Conservation (phyloP, 2,888 invertebrate species). For the Hyppa rectilinea region DNA sequence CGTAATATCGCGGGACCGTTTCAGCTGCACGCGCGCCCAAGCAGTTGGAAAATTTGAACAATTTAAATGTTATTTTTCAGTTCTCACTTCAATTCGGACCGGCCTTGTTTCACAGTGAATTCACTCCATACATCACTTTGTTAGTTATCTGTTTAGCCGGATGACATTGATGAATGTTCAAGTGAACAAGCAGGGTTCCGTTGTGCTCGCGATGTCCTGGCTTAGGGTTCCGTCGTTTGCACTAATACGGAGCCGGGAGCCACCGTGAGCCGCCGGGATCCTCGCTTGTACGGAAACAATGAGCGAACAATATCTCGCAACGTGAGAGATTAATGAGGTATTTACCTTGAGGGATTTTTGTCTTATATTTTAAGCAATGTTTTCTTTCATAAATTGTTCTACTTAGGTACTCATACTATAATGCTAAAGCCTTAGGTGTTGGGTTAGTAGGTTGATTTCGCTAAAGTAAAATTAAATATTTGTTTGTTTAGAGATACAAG, state of each 20-base stretch:
- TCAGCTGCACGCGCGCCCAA: conserved; percentile 32
- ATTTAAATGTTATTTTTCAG: conserved; percentile 66
- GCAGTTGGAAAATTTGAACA: conserved; percentile 49
- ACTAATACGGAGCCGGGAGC: conserved; percentile 70
- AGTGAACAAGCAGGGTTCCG: conserved; percentile 73
- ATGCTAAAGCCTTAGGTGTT: conserved; percentile 20
- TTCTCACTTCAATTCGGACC: conserved; percentile 67
- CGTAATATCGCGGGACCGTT: conserved; percentile 8
- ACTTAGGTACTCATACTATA: conserved; percentile 19
- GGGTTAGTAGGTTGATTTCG: conserved; percentile 5
- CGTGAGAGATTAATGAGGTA: conserved; percentile 66
- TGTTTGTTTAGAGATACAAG: no score
- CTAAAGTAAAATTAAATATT: conserved; percentile 33
- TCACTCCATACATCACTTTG: conserved; percentile 85
- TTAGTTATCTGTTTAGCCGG: conserved; percentile 83
- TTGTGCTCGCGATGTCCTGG: conserved; percentile 63
- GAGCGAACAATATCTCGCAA: conserved; percentile 67
- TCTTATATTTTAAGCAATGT: conserved; percentile 51
- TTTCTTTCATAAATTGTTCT: conserved; percentile 47
- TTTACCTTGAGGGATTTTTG: conserved; percentile 61
- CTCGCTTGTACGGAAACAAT: conserved; percentile 69
- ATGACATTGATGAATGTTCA: conserved; percentile 84
- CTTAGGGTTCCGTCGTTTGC: conserved; percentile 69
- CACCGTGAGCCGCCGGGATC: conserved; percentile 48
- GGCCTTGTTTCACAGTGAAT: conserved; percentile 79